A percentile compares a stretch with the other conserved stretches of the same genome.
phyloP scores from a whole-genome alignment of 2,888 invertebrate species.

The Macroteleia sp. region DNA sequence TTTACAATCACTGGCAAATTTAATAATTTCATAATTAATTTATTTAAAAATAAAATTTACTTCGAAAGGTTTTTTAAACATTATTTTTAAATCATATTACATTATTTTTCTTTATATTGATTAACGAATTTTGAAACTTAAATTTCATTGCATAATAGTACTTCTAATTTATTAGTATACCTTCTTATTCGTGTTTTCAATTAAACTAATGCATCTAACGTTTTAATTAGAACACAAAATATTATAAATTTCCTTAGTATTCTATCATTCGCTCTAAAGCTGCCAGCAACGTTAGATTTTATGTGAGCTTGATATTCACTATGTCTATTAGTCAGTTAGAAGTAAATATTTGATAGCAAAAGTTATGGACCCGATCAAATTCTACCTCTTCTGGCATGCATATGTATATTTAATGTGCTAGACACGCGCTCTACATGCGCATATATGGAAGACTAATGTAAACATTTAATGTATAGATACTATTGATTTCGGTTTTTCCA shows the following conservation, averaged over 20 bases:
- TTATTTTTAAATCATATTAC: too few relatives aligned
- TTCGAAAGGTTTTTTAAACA: too few relatives aligned
- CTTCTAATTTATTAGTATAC: too few relatives aligned
- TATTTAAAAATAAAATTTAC: too few relatives aligned
- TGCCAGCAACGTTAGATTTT: slow-evolving; percentile 26
- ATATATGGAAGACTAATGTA: slow-evolving; percentile 5
- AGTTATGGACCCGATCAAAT: slow-evolving; percentile 76
- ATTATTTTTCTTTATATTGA: too few relatives aligned
- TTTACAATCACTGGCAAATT: too few relatives aligned
- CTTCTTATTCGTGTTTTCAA: background rate
- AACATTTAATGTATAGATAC: slow-evolving; percentile 9
- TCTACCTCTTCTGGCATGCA: slow-evolving; percentile 64
- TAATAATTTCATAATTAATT: too few relatives aligned
- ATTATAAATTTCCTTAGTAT: slow-evolving; percentile 12
- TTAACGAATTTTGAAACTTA: too few relatives aligned
- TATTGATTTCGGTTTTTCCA: background rate
- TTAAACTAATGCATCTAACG: slow-evolving; percentile 6
- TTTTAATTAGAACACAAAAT: slow-evolving; percentile 21
- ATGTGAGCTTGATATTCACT: slow-evolving; percentile 66
- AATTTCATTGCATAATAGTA: too few relatives aligned
- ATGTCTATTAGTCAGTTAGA: slow-evolving; percentile 76
- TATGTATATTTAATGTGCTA: slow-evolving; percentile 70
- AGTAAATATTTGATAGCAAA: slow-evolving; percentile 77
- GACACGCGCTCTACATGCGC: slow-evolving; percentile 34
- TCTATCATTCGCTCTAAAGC: slow-evolving; percentile 5